Evolutionary conservation across 2,797 vertebrate genomes (phyloP).

Genomic region (Dendrocincla tyrannina): DNA sequence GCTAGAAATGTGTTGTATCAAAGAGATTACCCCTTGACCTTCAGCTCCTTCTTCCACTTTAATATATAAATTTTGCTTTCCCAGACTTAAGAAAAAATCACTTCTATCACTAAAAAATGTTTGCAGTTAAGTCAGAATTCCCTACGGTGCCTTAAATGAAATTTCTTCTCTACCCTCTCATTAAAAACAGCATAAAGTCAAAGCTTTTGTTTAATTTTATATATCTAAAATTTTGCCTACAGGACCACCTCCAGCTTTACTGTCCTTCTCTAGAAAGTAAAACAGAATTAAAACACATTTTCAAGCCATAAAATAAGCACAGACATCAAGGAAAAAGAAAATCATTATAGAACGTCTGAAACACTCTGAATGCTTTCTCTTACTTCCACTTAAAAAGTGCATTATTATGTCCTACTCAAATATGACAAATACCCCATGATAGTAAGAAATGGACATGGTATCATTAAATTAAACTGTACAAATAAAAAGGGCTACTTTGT

Average conservation of each 20-base stretch:
- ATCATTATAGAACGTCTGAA: slow-evolving; percentile 16
- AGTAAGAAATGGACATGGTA: not conserved
- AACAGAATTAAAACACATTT: slow-evolving; percentile 43
- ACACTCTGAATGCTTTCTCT: not conserved
- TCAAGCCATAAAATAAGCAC: slow-evolving; percentile 1
- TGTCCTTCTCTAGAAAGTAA: not conserved
- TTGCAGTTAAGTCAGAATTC: slow-evolving; percentile 51
- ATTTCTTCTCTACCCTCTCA: not conserved
- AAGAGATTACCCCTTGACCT: slow-evolving; percentile 40
- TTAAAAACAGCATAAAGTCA: slow-evolving; percentile 21
- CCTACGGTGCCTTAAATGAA: not conserved
- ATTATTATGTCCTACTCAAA: slow-evolving; percentile 41
- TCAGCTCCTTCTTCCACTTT: not conserved
- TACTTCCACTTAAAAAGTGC: slow-evolving; percentile 13
- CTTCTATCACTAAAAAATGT: slow-evolving; percentile 8
- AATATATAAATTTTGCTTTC: slow-evolving; percentile 11
- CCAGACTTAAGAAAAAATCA: slow-evolving; percentile 37
- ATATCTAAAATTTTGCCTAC: not conserved
- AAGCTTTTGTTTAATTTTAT: slow-evolving; percentile 23
- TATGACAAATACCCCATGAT: slow-evolving; percentile 11
- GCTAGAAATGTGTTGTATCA: not conserved
- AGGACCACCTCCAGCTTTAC: not conserved
- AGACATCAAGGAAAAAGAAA: slow-evolving; percentile 12
- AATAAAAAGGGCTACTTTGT: not conserved
- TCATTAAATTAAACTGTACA: slow-evolving; percentile 7